Conservation (phyloP, 1,140 invertebrate species). For the Dendrolimus kikuchii region DNA sequence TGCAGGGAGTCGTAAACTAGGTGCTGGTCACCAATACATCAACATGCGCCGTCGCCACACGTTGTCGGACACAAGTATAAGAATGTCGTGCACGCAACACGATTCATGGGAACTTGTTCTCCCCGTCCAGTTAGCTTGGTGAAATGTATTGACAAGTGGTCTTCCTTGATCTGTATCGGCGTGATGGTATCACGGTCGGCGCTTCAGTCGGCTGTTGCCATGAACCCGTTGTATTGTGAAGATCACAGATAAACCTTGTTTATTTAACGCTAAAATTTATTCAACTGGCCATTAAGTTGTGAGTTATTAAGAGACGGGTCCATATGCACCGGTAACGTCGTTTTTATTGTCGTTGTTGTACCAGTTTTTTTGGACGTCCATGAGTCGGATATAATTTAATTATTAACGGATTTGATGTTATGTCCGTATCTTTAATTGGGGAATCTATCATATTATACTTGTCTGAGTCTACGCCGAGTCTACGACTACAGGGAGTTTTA, state of each 20-base stretch:
- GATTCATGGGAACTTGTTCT: constrained; percentile 64
- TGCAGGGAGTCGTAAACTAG: neutral
- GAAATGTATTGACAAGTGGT: constrained; percentile 70
- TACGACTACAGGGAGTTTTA: no score
- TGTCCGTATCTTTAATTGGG: no score
- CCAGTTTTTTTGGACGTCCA: no score
- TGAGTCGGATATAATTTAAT: no score
- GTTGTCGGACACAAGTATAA: constrained; percentile 56
- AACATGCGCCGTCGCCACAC: constrained; percentile 45
- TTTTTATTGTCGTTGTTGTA: constrained; percentile 21
- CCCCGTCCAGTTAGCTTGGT: constrained; percentile 44
- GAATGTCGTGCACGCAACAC: constrained; percentile 54
- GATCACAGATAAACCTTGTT: constrained; percentile 63
- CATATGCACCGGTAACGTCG: constrained; percentile 44
- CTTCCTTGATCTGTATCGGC: constrained; percentile 68
- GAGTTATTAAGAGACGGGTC: constrained; percentile 50
- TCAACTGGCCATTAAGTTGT: constrained; percentile 54
- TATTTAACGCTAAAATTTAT: constrained; percentile 67
- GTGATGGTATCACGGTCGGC: constrained; percentile 64
- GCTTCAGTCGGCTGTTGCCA: constrained; percentile 61
- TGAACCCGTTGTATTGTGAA: constrained; percentile 51
- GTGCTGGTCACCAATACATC: constrained; percentile 35
- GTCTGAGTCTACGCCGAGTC: no score
- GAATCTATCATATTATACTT: no score
- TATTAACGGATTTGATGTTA: no score